Evolutionary conservation across 2,113 vertebrate species (phyloP), one percentile per base, ranked within the genome.

Genomic region (Platanista minor): DNA sequence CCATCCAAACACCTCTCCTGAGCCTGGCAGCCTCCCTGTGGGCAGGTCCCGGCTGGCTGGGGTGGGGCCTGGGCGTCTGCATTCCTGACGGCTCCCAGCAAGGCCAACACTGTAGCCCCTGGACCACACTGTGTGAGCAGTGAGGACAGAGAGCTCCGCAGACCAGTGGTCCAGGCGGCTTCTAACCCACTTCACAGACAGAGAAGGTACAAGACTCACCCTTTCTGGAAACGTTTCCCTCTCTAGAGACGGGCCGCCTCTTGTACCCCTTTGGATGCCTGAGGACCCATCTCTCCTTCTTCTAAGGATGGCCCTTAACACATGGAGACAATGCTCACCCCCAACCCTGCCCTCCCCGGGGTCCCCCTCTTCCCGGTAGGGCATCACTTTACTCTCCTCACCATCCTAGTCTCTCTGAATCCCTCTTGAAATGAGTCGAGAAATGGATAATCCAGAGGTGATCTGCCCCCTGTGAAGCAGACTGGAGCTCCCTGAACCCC

Each of bases 391-490:
- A 23, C 27, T 59, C n/a, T 31, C 13, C 66, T 25, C 13, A 2
- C 12, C 36, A 27, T 64, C 25, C 27, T 10, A 0, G 5, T 31
- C 2, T 0, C 21, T 57, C 67, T 31, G 78, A 25, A n/a, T 36
- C 39, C 21, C 11, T 71, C 36, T 71, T 43, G 29, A 62, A 62
- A 10, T 39, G 61, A 92, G 39, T n/a, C 9, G 7, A 43, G 43
- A 57, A 25, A 13, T 46, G 46, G 41, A 67, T 27, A 10, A 29
- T 14, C 31, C 43, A 29, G 46, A 66, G 62, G 8, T 3, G 14
- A 27, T 82, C 33, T 77, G 12, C 13, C 0, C 21, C 31, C 17
- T 46, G 23, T 61, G n/a, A 18, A 9, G 31, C 11, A 15, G 0
- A n/a, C 33, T n/a, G 11, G 21, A 77, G 27, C 36, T 39, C 64